A percentile compares a stretch with the other conserved stretches of the same genome.
These are phyloP conservation scores for Artemisiospiza belli DNA, from an alignment of 2,113 vertebrate genomes.

Conservation along the genomic window DNA sequence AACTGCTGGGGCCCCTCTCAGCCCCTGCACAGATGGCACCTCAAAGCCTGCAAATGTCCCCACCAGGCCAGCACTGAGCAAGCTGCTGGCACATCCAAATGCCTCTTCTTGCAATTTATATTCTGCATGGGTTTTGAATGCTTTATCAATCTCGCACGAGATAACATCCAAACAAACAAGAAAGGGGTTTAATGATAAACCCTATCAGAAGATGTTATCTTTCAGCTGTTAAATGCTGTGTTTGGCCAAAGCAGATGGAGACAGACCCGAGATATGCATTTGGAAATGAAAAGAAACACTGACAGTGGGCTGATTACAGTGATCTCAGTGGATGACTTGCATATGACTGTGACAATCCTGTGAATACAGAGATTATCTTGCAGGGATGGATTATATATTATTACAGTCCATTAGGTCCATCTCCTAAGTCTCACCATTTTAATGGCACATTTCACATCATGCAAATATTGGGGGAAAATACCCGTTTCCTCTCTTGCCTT, in stretches of 20 bases:
- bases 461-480: not conserved
- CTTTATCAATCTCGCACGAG: slow-evolving; percentile 45
- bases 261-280: slow-evolving; percentile 1
- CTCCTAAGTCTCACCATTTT: not conserved
- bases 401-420: not conserved
- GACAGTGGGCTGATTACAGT: not conserved
- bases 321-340: not conserved
- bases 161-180: slow-evolving; percentile 55
- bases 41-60: slow-evolving; percentile 9
- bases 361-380: not conserved
- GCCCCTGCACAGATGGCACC: not conserved
- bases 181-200: slow-evolving; percentile 39
- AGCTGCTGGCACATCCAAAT: slow-evolving; percentile 42
- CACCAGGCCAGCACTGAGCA: not conserved
- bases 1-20: not conserved
- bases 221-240: slow-evolving; percentile 30
- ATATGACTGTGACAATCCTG: not conserved
- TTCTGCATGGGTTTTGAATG: slow-evolving; percentile 52
- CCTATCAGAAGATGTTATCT: slow-evolving; percentile 19
- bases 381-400: not conserved
- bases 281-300: slow-evolving; percentile 38
- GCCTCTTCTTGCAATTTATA: slow-evolving; percentile 26
- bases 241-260: slow-evolving; percentile 51
- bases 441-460: not conserved
- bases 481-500: not conserved